Base-by-base conservation (phyloP, 1,140 invertebrate species). In the Mercenaria mercenaria region DNA sequence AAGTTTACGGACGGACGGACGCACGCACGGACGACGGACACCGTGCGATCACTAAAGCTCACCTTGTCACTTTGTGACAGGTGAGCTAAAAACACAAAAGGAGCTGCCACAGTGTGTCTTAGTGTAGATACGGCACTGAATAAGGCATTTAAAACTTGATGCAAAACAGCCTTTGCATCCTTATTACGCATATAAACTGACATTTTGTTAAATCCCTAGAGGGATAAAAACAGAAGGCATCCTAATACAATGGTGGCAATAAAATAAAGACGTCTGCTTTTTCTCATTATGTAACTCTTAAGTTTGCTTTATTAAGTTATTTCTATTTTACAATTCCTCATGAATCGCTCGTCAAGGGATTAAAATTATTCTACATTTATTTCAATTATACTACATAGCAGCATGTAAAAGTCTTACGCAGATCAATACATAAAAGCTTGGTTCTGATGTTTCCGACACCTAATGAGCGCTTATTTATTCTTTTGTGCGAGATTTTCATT, bases 391-490 rank as follows among this genome's bases (percentile, higher is more conserved):
- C 26, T 61, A 61, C 23, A 67, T 32, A 67, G 8, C 6, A 11
- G 32, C 61, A 32, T 23, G 61, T 37, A 23, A 56, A 56, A 23
- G 8, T 20, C 15, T 56, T 11, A n/a, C n/a, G n/a, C n/a, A 15
- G 67, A 72, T 72, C 67, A 72, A 72, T 72, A 72, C 32, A 20
- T 8, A 29, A 72, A 72, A 39, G 34, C 67, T 26, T 18, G 67
- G 39, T 72, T 72, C 67, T 72, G 3, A 72, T 37, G 13, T 72
- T 72, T 72, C 67, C 29, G 13, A 39, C 34, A 72, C 37, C 67
- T 72, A 72, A 72, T 41, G 67, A 72, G 67, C 34, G 61, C 34
- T 72, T 72, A 72, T 72, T 72, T 72, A 41, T 72, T 39, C 34
- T 0, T 4, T 64, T 64, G 59, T 64, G 59, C 26, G 26, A 64